Evolutionary conservation across 2,888 invertebrate genomes (phyloP).

Genomic region (Chrysolina americana): DNA sequence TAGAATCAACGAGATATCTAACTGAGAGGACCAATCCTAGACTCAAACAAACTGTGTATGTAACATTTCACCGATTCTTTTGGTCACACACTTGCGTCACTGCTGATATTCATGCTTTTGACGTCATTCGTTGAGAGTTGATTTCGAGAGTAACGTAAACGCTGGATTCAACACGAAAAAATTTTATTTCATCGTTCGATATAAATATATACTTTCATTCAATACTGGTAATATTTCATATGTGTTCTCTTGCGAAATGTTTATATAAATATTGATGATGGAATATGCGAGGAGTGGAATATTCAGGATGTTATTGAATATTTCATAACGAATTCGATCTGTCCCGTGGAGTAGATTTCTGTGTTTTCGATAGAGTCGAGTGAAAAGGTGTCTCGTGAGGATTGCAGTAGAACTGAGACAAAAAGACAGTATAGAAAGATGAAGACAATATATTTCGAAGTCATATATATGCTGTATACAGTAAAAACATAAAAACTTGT

Average conservation of each 20-base stretch:
- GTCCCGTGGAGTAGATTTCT: background rate
- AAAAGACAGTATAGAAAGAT: too few species aligned
- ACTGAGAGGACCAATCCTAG: too few species aligned
- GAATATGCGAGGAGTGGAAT: background rate
- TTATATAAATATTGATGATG: background rate
- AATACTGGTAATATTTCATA: background rate
- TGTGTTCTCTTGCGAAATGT: background rate
- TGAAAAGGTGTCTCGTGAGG: too few species aligned
- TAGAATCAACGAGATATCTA: too few species aligned
- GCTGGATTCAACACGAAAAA: background rate
- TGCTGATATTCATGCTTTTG: background rate
- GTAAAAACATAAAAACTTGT: too few species aligned
- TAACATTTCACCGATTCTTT: background rate
- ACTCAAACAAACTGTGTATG: too few species aligned
- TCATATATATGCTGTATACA: too few species aligned
- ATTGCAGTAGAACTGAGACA: too few species aligned
- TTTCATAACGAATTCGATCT: background rate
- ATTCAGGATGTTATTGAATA: background rate
- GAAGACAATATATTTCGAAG: too few species aligned
- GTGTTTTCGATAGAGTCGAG: background rate
- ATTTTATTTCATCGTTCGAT: background rate
- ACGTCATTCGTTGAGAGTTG: background rate
- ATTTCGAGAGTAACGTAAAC: background rate
- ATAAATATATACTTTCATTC: conserved; percentile 1
- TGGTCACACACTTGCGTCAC: background rate